These are phyloP conservation scores for Masticophis lateralis DNA, from an alignment of 2,797 vertebrate genomes.

Conservation along the genomic window DNA sequence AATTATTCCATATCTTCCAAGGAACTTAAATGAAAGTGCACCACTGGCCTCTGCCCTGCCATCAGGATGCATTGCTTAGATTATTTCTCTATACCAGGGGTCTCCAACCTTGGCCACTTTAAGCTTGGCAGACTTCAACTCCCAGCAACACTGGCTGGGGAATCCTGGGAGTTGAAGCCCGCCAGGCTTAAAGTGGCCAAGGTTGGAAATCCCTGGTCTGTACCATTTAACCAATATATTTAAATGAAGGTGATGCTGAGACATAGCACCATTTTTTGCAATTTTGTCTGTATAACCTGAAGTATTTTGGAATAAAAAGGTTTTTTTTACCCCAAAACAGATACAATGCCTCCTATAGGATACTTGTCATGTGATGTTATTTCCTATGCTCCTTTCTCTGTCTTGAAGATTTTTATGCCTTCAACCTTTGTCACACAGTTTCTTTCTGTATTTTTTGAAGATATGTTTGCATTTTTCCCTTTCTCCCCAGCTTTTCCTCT, in stretches of 20 bases:
- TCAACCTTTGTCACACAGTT: not conserved
- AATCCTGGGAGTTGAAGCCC: no score
- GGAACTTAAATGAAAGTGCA: not conserved
- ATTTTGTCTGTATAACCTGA: not conserved
- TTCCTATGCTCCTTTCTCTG: not conserved
- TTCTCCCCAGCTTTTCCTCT: not conserved
- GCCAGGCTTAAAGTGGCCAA: no score
- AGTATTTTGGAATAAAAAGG: not conserved
- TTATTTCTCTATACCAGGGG: not conserved
- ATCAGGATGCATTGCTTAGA: not conserved
- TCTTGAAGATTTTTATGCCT: not conserved
- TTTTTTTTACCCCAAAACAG: not conserved
- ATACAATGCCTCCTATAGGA: not conserved
- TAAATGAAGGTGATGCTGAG: not conserved
- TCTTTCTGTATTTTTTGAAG: conserved; percentile 21
- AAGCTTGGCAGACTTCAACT: no score
- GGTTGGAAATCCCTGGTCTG: not conserved
- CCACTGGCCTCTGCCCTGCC: not conserved
- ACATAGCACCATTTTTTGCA: not conserved
- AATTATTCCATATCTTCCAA: not conserved
- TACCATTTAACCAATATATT: not conserved
- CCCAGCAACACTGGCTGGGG: no score
- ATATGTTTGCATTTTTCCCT: conserved; percentile 29
- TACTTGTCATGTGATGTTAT: not conserved
- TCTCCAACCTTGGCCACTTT: no score